Evolutionary conservation across 1,140 invertebrate species (phyloP), one percentile per base, ranked within the genome.

Genomic region (Rhynchophorus ferrugineus): DNA sequence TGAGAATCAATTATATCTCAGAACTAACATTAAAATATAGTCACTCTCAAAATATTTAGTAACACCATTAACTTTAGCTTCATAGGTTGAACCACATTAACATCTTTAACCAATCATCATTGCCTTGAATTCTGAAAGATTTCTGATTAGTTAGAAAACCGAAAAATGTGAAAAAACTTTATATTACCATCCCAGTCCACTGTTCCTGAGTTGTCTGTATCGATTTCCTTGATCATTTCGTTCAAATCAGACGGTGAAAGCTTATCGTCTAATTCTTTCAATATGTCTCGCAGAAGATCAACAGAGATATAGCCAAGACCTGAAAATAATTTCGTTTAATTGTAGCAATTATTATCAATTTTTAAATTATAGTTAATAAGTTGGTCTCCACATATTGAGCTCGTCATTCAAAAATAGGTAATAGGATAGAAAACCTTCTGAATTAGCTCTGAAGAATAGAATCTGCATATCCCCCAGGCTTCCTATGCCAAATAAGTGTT

Each of bases 161-260:
- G n/a, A n/a, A n/a, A n/a, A n/a, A n/a, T n/a, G n/a, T n/a, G n/a
- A n/a, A n/a, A n/a, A n/a, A n/a, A n/a, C n/a, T n/a, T 33, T 1
- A 24, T 8, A 17, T 35, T 55, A 83, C 83, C 82, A 69, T 85
- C 82, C 73, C 83, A 85, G 60, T 85, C 83, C 36, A 85, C 80
- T 1, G 83, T 84, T 36, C 83, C 84, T 2, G 82, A 80, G 14
- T 77, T 78, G 66, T 80, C 78, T 52, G 80, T 75, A 61, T 85
- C 85, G 66, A 87, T 86, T 71, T 87, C 85, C 56, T 85, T 83
- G 60, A 87, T 86, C 75, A 87, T 86, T 58, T 76, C 71, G 57
- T 87, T 83, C 37, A 87, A 68, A 58, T 87, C 84, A 37, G 80
- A 75, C 8, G 76, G 73, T 0, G 82, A 77, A 16, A 87, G 68